Conservation (phyloP, 2,113 vertebrate genomes). For the Entelurus aequoreus region DNA sequence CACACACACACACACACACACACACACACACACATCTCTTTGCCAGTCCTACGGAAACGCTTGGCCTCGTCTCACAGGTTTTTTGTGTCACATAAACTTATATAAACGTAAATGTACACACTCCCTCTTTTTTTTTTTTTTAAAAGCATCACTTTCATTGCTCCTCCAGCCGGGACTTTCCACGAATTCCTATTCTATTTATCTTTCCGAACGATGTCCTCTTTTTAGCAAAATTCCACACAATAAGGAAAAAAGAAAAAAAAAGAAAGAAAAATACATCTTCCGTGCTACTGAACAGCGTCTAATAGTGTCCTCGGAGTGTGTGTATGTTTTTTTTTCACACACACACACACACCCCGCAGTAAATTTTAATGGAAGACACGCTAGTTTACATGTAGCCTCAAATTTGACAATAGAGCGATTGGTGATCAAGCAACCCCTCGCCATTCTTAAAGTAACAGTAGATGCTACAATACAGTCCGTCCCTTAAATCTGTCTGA, state of each 20-base stretch:
- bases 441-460: no score
- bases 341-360: no score
- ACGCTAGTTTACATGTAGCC: no score
- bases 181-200: constrained; percentile 67
- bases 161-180: constrained; percentile 72
- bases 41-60: no score
- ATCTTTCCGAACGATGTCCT: constrained; percentile 69
- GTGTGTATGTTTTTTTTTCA: neutral
- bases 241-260: constrained; percentile 50
- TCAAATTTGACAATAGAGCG: no score
- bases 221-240: constrained; percentile 62
- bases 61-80: neutral
- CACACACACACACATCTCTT: neutral
- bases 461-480: no score
- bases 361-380: no score
- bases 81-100: constrained; percentile 40
- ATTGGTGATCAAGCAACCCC: no score
- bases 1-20: no score
- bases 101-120: constrained; percentile 41
- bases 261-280: constrained; percentile 45
- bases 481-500: no score
- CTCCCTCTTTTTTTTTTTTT: constrained; percentile 32
- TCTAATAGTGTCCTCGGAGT: constrained; percentile 39
- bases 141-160: constrained; percentile 58
- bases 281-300: constrained; percentile 46